Evolutionary conservation across 2,888 invertebrate species (phyloP), one percentile per base, ranked within the genome.

Genomic region (Phania funesta): DNA sequence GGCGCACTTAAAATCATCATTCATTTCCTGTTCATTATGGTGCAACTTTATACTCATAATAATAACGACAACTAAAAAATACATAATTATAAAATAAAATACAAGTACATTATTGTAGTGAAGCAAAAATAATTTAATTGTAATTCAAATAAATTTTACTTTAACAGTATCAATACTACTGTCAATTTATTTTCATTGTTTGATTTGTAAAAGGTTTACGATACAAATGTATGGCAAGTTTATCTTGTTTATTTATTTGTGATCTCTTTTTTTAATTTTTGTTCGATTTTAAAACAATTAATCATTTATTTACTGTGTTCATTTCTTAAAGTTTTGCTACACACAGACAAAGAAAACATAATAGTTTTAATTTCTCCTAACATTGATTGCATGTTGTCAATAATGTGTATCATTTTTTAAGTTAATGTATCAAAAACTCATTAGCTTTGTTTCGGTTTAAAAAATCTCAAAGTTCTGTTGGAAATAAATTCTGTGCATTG

Each of bases 281-380:
- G n/a, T 74, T 56, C 44, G 32, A 67, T 75, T 67, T 20, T 22
- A 46, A 68, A 78, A 67, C 65, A 60, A 84, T 84, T 83, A 84
- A 84, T 84, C 84, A 83, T 71, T 35, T 24, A 2, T 35, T 52
- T 52, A 22, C 9, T 62, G n/a, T 48, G 44, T 67, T 18, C 11
- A 13, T 41, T 41, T 41, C 35, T 65, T 50, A 20, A 38, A 29
- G 35, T 48, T 56, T 73, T 78, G 58, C 65, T 65, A 9, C 13
- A 20, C 11, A 26, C 35, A 2, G 32, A 29, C 2, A 41, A 35
- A 26, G 11, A 41, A 67, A 74, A 62, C 52, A 60, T 75, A 38
- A 9, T 58, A 50, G 50, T 52, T 64, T 54, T 35, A 64, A 26
- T 58, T 46, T 46, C 22, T 41, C 32, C 73, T 56, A 24, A 38